Percentiles rank a stretch among this genome's conserved stretches.
Evolutionary conservation across 2,797 vertebrate genomes (phyloP).

Genomic region (Argyrosomus regius): DNA sequence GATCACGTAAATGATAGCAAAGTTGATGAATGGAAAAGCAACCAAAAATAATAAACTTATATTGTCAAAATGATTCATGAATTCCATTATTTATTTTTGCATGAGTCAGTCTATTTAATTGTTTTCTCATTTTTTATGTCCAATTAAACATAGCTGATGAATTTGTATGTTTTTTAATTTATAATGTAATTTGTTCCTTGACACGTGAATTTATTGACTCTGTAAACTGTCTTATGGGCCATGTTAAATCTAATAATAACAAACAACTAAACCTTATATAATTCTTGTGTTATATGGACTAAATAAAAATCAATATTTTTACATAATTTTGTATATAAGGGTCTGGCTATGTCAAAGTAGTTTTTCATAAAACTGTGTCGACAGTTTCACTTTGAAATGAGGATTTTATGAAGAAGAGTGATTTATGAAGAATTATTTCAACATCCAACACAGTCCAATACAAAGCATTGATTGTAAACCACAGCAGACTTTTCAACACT

Average conservation of each 20-base stretch:
- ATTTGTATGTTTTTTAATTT: background rate
- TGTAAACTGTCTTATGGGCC: background rate
- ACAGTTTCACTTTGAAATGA: conserved; percentile 30
- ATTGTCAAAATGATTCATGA: background rate
- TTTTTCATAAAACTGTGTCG: conserved; percentile 9
- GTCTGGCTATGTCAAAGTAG: background rate
- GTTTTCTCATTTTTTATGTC: background rate
- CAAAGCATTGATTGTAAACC: conserved; percentile 58
- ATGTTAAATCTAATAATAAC: background rate
- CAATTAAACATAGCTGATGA: background rate
- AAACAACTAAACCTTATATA: background rate
- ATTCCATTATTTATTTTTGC: background rate
- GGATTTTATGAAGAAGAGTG: conserved; percentile 22
- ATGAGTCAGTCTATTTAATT: background rate
- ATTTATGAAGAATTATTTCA: conserved; percentile 42
- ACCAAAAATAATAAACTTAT: background rate
- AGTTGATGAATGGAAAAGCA: background rate
- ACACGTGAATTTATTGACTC: background rate
- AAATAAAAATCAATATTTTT: background rate
- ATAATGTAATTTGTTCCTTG: background rate
- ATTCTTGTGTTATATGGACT: background rate
- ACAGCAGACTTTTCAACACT: conserved; percentile 47
- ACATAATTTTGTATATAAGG: background rate
- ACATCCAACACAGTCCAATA: conserved; percentile 21
- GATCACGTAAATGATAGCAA: background rate